Base-by-base conservation (phyloP, 2,888 invertebrate species). In the Meloe dianella region DNA sequence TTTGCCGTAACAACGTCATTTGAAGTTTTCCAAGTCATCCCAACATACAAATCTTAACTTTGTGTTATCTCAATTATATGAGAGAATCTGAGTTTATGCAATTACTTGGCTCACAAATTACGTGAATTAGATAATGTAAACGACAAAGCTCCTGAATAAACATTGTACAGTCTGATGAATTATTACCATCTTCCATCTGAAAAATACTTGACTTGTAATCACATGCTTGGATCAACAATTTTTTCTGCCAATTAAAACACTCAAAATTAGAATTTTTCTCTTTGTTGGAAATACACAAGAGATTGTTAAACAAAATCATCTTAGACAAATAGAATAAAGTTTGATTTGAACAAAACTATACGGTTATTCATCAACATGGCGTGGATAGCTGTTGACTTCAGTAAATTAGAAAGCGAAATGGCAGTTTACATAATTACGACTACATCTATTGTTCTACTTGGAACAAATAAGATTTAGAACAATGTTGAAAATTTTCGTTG, bases 401-500 rank as follows among this genome's bases (percentile, higher is more conserved):
- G 35, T 61, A 67, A 60, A 58, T 58, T 24, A 38, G 17, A 27
- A 61, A 65, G 61, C 64, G 54, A 65, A 67, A 67, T 67, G 57
- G 54, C 67, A 65, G 62, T 62, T 67, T 62, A 62, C 64, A 67
- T 67, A 67, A 67, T 67, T 67, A 67, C 62, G 62, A 65, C 67
- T 67, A 64, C 51, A 61, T 47, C 56, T 59, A 67, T 67, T 67
- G 64, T 67, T n/a, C n/a, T 67, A 47, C 12, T 35, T 30, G 20
- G 58, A 67, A 63, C 67, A 64, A 67, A 67, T 67, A 67, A 64
- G 67, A 62, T 64, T 38, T 56, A 61, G 27, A 38, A 60, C 62
- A 64, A 65, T 60, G 60, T 60, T 51, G 61, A 51, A 61, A 67
- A 67, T 65, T 67, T 63, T 54, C 57, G 60, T 30, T 41, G 32